Conservation (phyloP, 2,888 invertebrate genomes). For the Drosophila anomalata region DNA sequence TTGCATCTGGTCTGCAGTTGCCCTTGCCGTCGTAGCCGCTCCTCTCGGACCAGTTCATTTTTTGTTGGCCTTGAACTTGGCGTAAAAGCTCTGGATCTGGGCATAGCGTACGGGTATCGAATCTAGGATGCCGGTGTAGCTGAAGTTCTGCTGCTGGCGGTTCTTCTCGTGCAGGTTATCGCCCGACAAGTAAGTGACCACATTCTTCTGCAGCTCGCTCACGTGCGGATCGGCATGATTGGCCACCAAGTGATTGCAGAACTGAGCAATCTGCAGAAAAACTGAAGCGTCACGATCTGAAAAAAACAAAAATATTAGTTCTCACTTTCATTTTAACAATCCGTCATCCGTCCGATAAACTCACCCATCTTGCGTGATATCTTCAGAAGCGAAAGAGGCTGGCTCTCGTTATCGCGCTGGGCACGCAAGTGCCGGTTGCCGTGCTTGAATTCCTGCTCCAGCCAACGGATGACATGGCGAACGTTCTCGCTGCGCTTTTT, state of each 20-base stretch:
- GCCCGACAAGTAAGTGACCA: slow-evolving; percentile 92
- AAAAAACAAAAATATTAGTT: slow-evolving; percentile 5
- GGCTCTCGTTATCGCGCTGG: slow-evolving; percentile 92
- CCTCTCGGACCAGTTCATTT: slow-evolving; percentile 75
- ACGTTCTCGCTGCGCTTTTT: slow-evolving; percentile 94
- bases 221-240: slow-evolving; percentile 85
- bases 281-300: slow-evolving; percentile 83
- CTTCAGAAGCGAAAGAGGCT: slow-evolving; percentile 89
- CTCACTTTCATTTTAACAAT: slow-evolving; percentile 3
- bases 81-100: slow-evolving; percentile 92
- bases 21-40: slow-evolving; percentile 57
- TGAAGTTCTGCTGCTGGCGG: slow-evolving; percentile 86
- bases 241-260: slow-evolving; percentile 83
- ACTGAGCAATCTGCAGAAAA: slow-evolving; percentile 83
- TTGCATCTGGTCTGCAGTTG: slow-evolving; percentile 70
- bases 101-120: slow-evolving; percentile 93
- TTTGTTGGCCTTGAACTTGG: slow-evolving; percentile 91
- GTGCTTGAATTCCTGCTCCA: slow-evolving; percentile 93
- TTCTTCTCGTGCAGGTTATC: slow-evolving; percentile 83
- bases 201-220: slow-evolving; percentile 83
- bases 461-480: slow-evolving; percentile 96
- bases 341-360: slow-evolving; percentile 49
- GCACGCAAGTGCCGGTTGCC: slow-evolving; percentile 95
- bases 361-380: slow-evolving; percentile 91
- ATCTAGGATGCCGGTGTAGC: slow-evolving; percentile 90